Base-by-base conservation (phyloP, 2,888 invertebrate species). In the Conchocele bisecta region DNA sequence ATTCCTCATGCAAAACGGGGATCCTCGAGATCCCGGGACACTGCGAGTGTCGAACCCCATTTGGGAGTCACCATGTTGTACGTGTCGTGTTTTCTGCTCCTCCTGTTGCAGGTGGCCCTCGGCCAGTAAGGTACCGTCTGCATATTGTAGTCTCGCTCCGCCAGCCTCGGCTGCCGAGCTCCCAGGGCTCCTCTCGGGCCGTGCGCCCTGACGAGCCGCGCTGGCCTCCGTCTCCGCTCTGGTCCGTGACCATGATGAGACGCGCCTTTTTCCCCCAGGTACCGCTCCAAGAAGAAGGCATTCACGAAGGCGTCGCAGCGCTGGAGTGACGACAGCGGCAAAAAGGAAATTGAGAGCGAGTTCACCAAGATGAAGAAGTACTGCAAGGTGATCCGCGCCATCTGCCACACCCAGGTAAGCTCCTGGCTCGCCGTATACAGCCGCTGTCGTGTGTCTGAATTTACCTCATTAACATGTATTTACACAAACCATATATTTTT, bases 241-340 rank as follows among this genome's bases (percentile, higher is more conserved):
- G 68, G 17, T 53, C 46, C 44, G 29, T 68, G 67, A 82, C 42
- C 61, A 64, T 79, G 80, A 81, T 82, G 86, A 84, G 74, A 54
- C 42, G 35, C 50, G 50, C 68, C 63, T 68, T 56, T 44, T 64
- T 50, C 26, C n/a, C 29, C 39, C 53, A 99, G 99, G 99, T 98
- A 98, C 94, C 97, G 97, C 93, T 97, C 97, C 92, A 98, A 99
- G 95, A 99, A 98, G 97, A 99, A 98, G 97, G 99, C 99, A 80
- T 99, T 99, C 93, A 96, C 97, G 83, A 99, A 99, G 93, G 94
- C 97, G 76, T 95, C 97, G 91, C 98, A 98, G 93, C 99, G 99
- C 92, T 99, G 99, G 99, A 95, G 96, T 88, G 99, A 99, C 93
- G 96, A 97, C 88, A 94, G 96, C 84, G 99, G 99, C 69, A 96